Evolutionary conservation across 2,113 vertebrate species (phyloP).

Genomic region (Chaenogobius annularis): DNA sequence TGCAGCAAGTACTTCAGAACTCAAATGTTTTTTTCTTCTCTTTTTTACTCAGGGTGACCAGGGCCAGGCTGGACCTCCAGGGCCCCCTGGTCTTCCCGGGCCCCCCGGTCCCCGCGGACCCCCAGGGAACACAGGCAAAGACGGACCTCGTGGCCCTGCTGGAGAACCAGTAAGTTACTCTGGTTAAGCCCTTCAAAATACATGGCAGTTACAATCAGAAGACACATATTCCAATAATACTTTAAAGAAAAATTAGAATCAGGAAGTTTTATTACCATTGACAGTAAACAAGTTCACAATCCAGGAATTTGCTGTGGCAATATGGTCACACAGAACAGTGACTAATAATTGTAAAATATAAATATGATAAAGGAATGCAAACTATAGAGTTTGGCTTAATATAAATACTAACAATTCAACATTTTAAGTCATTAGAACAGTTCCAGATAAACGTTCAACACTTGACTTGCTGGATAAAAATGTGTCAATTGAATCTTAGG

Average conservation of each 20-base stretch:
- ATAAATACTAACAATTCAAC: neutral
- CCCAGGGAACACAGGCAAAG: conserved; percentile 92
- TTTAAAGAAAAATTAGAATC: too few relatives aligned
- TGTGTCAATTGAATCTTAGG: neutral
- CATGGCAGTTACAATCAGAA: neutral
- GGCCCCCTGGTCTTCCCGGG: conserved; percentile 89
- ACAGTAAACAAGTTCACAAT: too few relatives aligned
- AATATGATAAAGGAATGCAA: too few relatives aligned
- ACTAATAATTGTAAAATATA: too few relatives aligned
- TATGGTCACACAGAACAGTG: too few relatives aligned
- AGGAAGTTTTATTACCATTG: too few relatives aligned
- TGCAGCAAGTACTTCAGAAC: neutral
- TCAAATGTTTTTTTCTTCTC: neutral
- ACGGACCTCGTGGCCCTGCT: conserved; percentile 85
- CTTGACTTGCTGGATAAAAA: neutral
- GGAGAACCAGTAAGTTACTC: conserved; percentile 83
- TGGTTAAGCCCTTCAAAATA: conserved; percentile 3
- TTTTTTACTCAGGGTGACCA: conserved; percentile 84
- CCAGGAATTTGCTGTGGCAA: too few relatives aligned
- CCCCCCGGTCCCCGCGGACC: conserved; percentile 88
- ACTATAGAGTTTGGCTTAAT: too few relatives aligned
- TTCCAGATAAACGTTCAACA: neutral
- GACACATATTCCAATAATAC: neutral
- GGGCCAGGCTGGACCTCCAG: conserved; percentile 85
- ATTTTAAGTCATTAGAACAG: neutral